Evolutionary conservation across 2,888 invertebrate genomes (phyloP).

Genomic region (Crematogaster levior): DNA sequence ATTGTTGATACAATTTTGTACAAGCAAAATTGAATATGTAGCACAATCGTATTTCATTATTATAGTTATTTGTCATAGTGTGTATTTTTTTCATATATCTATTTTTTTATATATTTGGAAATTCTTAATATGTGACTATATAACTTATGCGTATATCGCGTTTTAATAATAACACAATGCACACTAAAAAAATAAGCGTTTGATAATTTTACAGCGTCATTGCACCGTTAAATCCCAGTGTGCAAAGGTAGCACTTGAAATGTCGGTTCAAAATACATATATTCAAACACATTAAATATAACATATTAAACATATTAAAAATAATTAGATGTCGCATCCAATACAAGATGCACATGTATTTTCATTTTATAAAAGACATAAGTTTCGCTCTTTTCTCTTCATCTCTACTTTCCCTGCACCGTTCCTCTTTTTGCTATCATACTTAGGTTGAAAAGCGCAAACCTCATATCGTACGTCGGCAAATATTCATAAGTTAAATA

Average conservation of each 20-base stretch:
- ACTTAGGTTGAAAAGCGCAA: slow-evolving; percentile 81
- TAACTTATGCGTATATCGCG: not conserved
- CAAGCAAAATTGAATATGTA: slow-evolving; percentile 25
- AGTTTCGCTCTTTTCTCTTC: slow-evolving; percentile 16
- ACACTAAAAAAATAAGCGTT: not conserved
- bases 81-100: not conserved
- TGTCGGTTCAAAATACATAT: not conserved
- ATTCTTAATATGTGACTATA: not conserved
- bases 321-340: not conserved
- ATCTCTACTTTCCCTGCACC: not conserved
- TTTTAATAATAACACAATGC: not conserved
- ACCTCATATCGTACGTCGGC: slow-evolving; percentile 83
- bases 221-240: not conserved
- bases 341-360: slow-evolving; percentile 5
- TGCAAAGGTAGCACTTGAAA: not conserved
- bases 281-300: not conserved
- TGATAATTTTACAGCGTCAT: not conserved
- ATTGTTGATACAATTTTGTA: not conserved
- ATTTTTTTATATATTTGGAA: not conserved
- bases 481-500: slow-evolving; percentile 84
- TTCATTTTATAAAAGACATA: slow-evolving; percentile 40
- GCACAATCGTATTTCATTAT: not conserved
- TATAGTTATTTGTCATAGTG: not conserved
- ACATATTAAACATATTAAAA: no score
- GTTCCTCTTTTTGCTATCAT: slow-evolving; percentile 45